Conservation (phyloP, 1,140 invertebrate species). For the Drosophila pseudoananassae region DNA sequence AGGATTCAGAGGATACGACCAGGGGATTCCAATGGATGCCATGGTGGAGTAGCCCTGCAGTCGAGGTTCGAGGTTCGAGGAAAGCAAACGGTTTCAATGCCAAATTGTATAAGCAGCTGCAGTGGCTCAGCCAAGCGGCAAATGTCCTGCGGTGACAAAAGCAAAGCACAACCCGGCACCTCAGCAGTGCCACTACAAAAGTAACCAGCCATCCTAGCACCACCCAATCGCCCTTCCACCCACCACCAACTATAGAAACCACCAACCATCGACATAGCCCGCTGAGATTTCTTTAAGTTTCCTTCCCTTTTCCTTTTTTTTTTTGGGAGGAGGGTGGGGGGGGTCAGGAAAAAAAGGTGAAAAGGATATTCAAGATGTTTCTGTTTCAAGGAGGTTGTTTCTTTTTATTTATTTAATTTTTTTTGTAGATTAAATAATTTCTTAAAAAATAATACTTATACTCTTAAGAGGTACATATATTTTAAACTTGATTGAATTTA, state of each 20-base stretch:
- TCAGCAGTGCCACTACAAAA: background rate
- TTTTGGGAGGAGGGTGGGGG: too few species aligned
- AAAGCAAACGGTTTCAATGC: conserved; percentile 54
- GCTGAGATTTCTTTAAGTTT: conserved; percentile 20
- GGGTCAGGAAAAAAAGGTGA: background rate
- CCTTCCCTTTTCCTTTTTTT: background rate
- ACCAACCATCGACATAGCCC: background rate
- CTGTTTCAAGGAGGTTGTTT: too few species aligned
- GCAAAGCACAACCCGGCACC: conserved; percentile 15
- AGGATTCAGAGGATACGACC: too few species aligned
- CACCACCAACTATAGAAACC: background rate
- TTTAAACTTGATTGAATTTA: too few species aligned
- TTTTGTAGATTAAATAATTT: too few species aligned
- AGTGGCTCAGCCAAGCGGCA: conserved; percentile 56
- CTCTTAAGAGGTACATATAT: too few species aligned
- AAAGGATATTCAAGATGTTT: background rate
- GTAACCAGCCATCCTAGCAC: background rate
- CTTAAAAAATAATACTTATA: too few species aligned
- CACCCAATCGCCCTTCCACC: background rate
- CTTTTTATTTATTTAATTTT: background rate
- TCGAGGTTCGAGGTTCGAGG: background rate
- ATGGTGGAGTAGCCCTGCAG: background rate
- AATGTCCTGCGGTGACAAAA: conserved; percentile 62
- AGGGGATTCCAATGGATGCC: too few species aligned
- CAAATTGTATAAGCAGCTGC: conserved; percentile 65